These are phyloP conservation scores for Manduca sexta DNA, from an alignment of 1,140 invertebrate genomes.

Conservation along the genomic window DNA sequence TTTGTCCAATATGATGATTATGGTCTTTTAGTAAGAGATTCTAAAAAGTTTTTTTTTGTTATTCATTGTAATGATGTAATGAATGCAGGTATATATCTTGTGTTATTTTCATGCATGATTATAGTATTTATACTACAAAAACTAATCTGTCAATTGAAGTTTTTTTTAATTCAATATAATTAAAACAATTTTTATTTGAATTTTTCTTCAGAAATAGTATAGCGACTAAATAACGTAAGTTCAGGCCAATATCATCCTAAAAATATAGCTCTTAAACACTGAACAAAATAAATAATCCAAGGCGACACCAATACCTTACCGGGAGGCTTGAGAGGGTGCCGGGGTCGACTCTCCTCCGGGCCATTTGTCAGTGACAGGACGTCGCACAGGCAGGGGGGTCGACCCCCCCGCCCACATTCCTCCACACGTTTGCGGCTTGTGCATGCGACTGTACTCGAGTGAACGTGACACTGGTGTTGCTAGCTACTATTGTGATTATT, in stretches of 20 bases:
- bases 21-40: neutral
- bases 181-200: too few species aligned
- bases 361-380: slow-evolving; percentile 71
- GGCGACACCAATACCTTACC: slow-evolving; percentile 25
- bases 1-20: neutral
- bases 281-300: slow-evolving; percentile 11
- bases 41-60: neutral
- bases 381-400: slow-evolving; percentile 28
- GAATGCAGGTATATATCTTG: too few species aligned
- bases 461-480: neutral
- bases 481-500: neutral
- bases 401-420: slow-evolving; percentile 27
- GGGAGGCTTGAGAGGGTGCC: slow-evolving; percentile 49
- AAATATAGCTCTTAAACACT: too few species aligned
- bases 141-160: too few species aligned
- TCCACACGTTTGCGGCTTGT: slow-evolving; percentile 44
- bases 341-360: slow-evolving; percentile 59
- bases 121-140: too few species aligned
- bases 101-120: too few species aligned
- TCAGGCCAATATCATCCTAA: too few species aligned
- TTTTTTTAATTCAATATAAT: too few species aligned
- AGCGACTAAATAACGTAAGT: too few species aligned
- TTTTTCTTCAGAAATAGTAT: too few species aligned
- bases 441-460: slow-evolving; percentile 38
- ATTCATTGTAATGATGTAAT: neutral